Conservation (phyloP, 2,888 invertebrate species). For the Dolomedes plantarius region DNA sequence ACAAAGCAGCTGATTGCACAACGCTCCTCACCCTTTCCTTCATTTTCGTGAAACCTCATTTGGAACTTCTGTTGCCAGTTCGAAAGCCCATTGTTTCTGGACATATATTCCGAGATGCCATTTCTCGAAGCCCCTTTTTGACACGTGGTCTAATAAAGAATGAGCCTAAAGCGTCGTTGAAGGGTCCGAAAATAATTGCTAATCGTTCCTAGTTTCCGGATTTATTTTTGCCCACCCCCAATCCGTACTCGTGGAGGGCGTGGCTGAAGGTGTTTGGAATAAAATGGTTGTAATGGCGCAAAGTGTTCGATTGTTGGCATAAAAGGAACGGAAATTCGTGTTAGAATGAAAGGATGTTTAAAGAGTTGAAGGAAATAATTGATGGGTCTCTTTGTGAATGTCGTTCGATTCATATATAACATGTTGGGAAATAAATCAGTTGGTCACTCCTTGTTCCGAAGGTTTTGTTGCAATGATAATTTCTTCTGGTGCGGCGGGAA, state of each 20-base stretch:
- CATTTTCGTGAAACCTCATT: constrained; percentile 29
- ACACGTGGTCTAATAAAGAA: constrained; percentile 37
- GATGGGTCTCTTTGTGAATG: not conserved
- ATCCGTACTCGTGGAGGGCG: constrained; percentile 31
- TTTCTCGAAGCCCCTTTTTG: constrained; percentile 19
- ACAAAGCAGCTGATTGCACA: constrained; percentile 2
- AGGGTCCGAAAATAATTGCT: constrained; percentile 59
- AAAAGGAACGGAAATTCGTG: constrained; percentile 54
- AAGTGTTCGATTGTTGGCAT: constrained; percentile 9
- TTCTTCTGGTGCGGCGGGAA: no score
- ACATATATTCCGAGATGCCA: constrained; percentile 50
- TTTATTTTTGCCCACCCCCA: constrained; percentile 23
- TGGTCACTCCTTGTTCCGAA: no score
- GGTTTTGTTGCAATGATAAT: no score
- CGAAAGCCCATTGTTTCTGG: constrained; percentile 63
- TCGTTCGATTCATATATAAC: not conserved
- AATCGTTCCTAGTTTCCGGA: constrained; percentile 54
- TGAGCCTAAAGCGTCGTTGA: constrained; percentile 37
- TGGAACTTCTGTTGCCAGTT: constrained; percentile 63
- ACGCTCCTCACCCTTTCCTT: constrained; percentile 14
- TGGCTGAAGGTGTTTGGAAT: constrained; percentile 40
- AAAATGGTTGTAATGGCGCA: not conserved
- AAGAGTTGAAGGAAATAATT: constrained; percentile 9
- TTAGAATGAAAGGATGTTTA: constrained; percentile 31
- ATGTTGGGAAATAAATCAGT: no score